These are phyloP conservation scores for Melanotaenia nigrans DNA, from an alignment of 2,797 vertebrate genomes.

Conservation along the genomic window DNA sequence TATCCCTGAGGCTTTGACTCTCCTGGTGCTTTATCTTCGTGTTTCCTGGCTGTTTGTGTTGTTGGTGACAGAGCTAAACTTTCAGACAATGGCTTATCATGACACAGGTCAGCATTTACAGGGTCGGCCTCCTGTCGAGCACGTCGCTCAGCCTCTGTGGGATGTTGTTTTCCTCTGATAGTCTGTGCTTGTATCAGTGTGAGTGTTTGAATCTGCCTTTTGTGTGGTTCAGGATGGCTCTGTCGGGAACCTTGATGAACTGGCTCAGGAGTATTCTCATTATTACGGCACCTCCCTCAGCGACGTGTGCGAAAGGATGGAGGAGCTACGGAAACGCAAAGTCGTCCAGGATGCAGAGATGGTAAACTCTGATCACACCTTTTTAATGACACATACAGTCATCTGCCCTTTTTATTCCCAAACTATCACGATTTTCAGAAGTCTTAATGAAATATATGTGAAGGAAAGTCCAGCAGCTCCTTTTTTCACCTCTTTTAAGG, in stretches of 20 bases:
- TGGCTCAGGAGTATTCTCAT: conserved; percentile 93
- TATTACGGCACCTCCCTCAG: conserved; percentile 94
- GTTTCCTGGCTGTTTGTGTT: conserved; percentile 51
- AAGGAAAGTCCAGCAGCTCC: neutral
- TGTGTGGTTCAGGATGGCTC: conserved; percentile 89
- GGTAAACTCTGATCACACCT: conserved; percentile 72
- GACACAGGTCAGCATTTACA: conserved; percentile 33
- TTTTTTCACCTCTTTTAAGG: neutral
- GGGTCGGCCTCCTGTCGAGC: conserved; percentile 27
- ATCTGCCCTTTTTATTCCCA: neutral
- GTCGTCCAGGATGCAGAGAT: conserved; percentile 89
- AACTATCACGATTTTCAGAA: neutral
- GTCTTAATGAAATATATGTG: neutral
- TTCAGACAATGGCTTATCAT: conserved; percentile 52
- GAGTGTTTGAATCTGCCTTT: conserved; percentile 12
- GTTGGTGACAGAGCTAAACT: conserved; percentile 14
- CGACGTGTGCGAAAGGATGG: conserved; percentile 95
- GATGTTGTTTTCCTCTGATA: conserved; percentile 24
- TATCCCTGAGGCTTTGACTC: conserved; percentile 36
- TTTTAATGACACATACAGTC: neutral
- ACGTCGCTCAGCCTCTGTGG: conserved; percentile 14
- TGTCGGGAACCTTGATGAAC: conserved; percentile 91
- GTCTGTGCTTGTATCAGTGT: conserved; percentile 2
- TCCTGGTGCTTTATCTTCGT: conserved; percentile 50
- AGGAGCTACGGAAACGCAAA: conserved; percentile 91